Base-by-base conservation (phyloP, 1,140 invertebrate species). In the Calliphora vicina region DNA sequence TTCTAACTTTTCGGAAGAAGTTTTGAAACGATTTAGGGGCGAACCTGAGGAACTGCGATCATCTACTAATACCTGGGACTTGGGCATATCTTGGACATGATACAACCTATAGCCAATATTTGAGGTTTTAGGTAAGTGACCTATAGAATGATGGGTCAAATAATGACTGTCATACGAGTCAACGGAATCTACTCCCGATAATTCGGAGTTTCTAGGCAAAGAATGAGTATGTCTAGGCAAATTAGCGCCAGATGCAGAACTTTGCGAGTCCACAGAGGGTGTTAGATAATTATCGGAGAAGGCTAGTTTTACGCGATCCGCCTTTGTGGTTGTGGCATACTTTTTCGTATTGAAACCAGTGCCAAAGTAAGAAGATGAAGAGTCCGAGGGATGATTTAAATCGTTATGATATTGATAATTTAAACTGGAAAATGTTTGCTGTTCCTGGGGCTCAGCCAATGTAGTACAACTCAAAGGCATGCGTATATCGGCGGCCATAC, bases 1-100 rank as follows among this genome's bases (percentile, higher is more conserved):
- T 85, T 92, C 92, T 82, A 92, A 89, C 82, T 92, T 92, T 84
- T 92, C 92, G 50, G 90, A 91, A 15, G 92, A 92, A 10, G 81
- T 86, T 23, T 87, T 85, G 67, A 85, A 84, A 78, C 84, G 82
- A 85, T 85, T 82, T 45, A 87, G 85, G 1, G 85, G 43, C 10
- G 85, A 85, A 42, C 74, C 81, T 15, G 82, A 76, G 12, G 61
- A 57, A 26, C 76, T 84, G 15, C 80, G 82, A 26, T 85, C 84
- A 35, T 85, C 83, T 71, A 45, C 67, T 76, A 35, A 17, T 10
- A 13, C 23, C 8, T 67, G 72, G 5, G 61, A 23, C n/a, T 67
- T 67, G 10, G 71, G 25, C 29, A 27, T 17, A 35, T 23, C 71
- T 25, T 80, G 35, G 8, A n/a, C 57, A 8, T 67, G 17, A 67